These are phyloP conservation scores for Caloenas nicobarica DNA, from an alignment of 2,113 vertebrate genomes.

Conservation along the genomic window DNA sequence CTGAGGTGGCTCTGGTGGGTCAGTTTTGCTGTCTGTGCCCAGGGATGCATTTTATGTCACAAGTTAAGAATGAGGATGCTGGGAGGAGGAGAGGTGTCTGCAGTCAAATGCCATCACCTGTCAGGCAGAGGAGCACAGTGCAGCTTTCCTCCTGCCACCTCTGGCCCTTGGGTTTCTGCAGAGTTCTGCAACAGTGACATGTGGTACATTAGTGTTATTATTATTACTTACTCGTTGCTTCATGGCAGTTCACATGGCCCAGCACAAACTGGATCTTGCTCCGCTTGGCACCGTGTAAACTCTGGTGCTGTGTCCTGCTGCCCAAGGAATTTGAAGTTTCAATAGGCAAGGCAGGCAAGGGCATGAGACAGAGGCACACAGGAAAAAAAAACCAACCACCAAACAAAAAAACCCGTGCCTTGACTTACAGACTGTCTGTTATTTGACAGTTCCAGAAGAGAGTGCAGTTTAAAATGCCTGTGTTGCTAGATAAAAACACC, in stretches of 20 bases:
- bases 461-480: conserved; percentile 9
- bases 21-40: neutral
- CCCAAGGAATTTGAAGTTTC: neutral
- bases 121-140: neutral
- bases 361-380: neutral
- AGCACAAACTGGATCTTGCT: neutral
- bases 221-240: neutral
- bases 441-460: conserved; percentile 9
- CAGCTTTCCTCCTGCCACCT: neutral
- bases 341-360: neutral
- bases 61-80: neutral
- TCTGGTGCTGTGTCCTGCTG: neutral
- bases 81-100: neutral
- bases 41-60: neutral
- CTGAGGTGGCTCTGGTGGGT: neutral
- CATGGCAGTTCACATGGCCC: neutral
- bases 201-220: neutral
- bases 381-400: neutral
- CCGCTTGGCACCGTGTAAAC: neutral
- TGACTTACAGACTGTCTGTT: neutral
- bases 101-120: neutral
- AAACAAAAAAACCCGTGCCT: neutral
- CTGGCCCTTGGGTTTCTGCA: neutral
- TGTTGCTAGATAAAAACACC: conserved; percentile 25
- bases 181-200: neutral